A percentile compares a stretch with the other conserved stretches of the same genome.
Conservation (phyloP, 2,888 invertebrate genomes). For the Sminthurinus aureus region DNA sequence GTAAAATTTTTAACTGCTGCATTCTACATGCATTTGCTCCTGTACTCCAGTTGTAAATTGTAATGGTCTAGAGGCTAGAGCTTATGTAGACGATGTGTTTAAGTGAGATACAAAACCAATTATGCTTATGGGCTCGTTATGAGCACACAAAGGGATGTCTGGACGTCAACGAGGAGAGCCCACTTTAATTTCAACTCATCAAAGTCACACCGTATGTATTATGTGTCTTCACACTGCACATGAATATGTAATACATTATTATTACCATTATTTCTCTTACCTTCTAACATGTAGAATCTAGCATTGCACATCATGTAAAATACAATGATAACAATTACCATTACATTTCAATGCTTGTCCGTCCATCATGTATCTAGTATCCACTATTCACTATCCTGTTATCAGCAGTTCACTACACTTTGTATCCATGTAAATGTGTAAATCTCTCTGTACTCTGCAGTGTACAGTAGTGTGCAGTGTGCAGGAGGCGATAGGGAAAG, state of each 20-base stretch:
- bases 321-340: constrained; percentile 1
- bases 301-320: background rate
- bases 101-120: constrained; percentile 25
- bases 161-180: constrained; percentile 21
- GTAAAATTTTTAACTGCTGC: too few species aligned
- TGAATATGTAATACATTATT: background rate
- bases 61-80: background rate
- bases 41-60: background rate
- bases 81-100: background rate
- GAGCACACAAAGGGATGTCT: constrained; percentile 16
- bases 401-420: background rate
- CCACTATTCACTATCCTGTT: too few species aligned
- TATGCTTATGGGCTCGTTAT: constrained; percentile 39
- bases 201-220: background rate
- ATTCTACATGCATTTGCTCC: too few species aligned
- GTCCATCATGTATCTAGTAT: background rate
- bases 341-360: background rate
- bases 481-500: background rate
- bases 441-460: background rate
- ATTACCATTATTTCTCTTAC: too few species aligned
- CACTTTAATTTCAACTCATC: constrained; percentile 33
- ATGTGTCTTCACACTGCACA: background rate
- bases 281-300: too few species aligned
- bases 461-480: background rate
- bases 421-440: background rate